Evolutionary conservation across 2,888 invertebrate genomes (phyloP).

Genomic region (Zaprionus bogoriensis): DNA sequence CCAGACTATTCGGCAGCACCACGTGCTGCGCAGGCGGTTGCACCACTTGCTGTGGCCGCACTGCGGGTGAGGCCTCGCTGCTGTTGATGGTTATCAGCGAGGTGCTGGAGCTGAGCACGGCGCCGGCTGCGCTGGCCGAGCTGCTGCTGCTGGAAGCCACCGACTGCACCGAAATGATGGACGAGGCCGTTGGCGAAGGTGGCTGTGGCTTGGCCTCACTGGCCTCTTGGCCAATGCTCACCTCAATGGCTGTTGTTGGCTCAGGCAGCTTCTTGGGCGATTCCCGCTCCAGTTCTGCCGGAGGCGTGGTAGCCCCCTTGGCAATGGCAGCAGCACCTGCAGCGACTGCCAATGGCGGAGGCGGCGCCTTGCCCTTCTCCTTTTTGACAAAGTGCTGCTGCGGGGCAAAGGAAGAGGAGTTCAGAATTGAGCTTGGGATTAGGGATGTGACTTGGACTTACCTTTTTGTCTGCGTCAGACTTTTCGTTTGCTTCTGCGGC

Average conservation of each 20-base stretch:
- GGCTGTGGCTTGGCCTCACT: constrained; percentile 64
- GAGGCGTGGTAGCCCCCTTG: constrained; percentile 78
- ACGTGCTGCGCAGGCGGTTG: constrained; percentile 80
- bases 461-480: constrained; percentile 81
- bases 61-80: constrained; percentile 72
- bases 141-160: constrained; percentile 60
- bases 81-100: constrained; percentile 82
- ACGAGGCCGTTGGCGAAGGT: constrained; percentile 78
- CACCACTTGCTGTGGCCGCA: constrained; percentile 44
- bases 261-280: constrained; percentile 47
- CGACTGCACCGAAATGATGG: constrained; percentile 74
- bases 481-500: constrained; percentile 52
- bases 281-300: background rate
- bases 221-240: constrained; percentile 62
- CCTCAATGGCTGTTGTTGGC: constrained; percentile 60
- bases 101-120: constrained; percentile 79
- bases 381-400: constrained; percentile 85
- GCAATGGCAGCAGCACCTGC: constrained; percentile 84
- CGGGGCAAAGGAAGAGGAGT: background rate
- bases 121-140: constrained; percentile 50
- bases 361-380: constrained; percentile 92
- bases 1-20: constrained; percentile 88
- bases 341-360: constrained; percentile 81
- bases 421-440: background rate
- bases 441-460: constrained; percentile 28